Base-by-base conservation (phyloP, 2,113 vertebrate species). In the Megaptera novaeangliae region DNA sequence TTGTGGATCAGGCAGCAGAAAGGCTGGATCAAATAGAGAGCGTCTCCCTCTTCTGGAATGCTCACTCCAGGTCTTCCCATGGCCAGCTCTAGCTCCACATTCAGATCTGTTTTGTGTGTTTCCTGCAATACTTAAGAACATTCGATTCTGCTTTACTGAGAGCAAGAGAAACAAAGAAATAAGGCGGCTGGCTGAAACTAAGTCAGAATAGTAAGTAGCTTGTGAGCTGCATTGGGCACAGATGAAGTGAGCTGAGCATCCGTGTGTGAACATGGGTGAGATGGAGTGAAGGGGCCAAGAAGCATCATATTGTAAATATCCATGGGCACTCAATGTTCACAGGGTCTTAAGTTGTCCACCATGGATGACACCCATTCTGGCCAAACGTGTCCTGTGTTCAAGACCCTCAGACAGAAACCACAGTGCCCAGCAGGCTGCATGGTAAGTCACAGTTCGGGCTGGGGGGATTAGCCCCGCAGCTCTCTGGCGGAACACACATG, bases 401-500 rank as follows among this genome's bases (percentile, higher is more conserved):
- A 18, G 39, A 92, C 29, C 5, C 29, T 81, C 5, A 3, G 63
- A n/a, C 0, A 9, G 63, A 68, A 91, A 4, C 49, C 36, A 8
- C 0, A 0, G 36, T 0, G 8, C 44, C 29, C 68, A 34, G 18
- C 39, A 10, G 68, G 29, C 36, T 29, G 12, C 39, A 13, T 14
- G n/a, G 44, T 71, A 10, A 63, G 44, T 57, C 59, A 21, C 25
- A 20, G 72, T 4, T 13, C n/a, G 17, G 25, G 44, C 59, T 36
- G 1, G 7, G 7, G 21, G 17, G 7, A 29, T 59, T 68, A 61
- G n/a, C n/a, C 46, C 27, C 1, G 17, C 6, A 5, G 9, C 17
- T 88, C 68, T 34, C 27, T 34, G 41, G 36, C 1, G 0, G 27
- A 34, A 44, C 27, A 72, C 2, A 5, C 0, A 7, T 1, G 11